A percentile compares a stretch with the other conserved stretches of the same genome.
Conservation (phyloP, 2,797 vertebrate genomes). For the Malacoraja senta region DNA sequence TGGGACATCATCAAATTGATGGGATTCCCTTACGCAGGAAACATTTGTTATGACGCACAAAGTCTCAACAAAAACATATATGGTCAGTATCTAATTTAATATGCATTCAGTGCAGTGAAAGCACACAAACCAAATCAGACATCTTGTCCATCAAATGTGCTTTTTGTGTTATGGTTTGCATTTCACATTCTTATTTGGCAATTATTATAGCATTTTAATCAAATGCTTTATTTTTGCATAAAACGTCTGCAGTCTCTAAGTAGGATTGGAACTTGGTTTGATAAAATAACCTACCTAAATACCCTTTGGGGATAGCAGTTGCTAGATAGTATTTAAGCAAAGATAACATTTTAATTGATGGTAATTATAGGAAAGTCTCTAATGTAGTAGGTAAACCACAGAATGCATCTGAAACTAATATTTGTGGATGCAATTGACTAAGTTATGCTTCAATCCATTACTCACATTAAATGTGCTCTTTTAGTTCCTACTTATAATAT, state of each 20-base stretch:
- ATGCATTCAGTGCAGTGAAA: neutral
- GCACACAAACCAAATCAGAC: neutral
- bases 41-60: conserved; percentile 15
- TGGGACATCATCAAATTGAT: neutral
- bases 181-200: neutral
- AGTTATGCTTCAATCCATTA: too few relatives aligned
- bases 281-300: neutral
- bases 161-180: neutral
- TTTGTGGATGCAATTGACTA: neutral
- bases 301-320: neutral
- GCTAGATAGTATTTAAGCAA: neutral
- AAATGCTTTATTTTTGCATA: neutral
- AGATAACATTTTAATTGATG: neutral
- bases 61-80: neutral
- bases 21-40: conserved; percentile 33
- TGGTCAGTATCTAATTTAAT: neutral
- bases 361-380: neutral
- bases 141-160: conserved; percentile 17
- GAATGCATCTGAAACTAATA: neutral
- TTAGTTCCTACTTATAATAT: neutral
- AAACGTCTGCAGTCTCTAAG: neutral
- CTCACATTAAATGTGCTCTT: neutral
- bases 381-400: neutral
- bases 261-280: neutral
- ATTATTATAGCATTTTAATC: neutral